Evolutionary conservation across 2,113 vertebrate species (phyloP).

Genomic region (Astatoreochromis straeleni): DNA sequence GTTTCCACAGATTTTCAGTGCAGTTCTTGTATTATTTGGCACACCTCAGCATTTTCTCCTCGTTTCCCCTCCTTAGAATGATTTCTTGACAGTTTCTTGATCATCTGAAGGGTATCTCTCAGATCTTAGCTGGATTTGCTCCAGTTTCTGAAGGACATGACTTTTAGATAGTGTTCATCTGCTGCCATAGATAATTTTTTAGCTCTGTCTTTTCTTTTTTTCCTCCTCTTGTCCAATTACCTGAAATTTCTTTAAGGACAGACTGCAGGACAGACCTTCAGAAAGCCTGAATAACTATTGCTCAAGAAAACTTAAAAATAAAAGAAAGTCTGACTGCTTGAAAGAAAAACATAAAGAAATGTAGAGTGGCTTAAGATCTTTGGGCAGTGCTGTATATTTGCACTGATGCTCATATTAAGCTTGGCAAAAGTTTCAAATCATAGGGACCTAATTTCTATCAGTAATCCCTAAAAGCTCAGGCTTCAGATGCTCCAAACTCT

Average conservation of each 20-base stretch:
- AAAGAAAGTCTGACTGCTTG: not conserved
- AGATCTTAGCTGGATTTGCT: not conserved
- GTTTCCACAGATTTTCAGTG: not conserved
- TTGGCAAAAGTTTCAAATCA: not conserved
- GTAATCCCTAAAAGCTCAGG: not conserved
- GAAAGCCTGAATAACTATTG: not conserved
- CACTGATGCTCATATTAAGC: not conserved
- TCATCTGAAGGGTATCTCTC: not conserved
- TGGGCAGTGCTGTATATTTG: not conserved
- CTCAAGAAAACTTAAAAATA: not conserved
- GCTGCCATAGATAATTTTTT: not conserved
- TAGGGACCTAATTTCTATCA: not conserved
- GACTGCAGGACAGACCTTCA: not conserved
- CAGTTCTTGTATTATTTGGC: not conserved
- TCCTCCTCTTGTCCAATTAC: not conserved
- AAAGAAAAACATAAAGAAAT: not conserved
- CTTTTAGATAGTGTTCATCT: not conserved
- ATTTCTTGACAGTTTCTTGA: not conserved
- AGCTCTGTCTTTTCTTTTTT: not conserved
- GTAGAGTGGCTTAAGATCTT: not conserved
- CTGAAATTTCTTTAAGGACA: not conserved
- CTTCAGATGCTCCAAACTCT: fast-evolving
- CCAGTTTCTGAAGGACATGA: not conserved
- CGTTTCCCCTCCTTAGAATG: not conserved
- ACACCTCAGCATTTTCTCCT: not conserved